Evolutionary conservation across 2,797 vertebrate genomes (phyloP).

Genomic region (Enteromius thamalakanensis): DNA sequence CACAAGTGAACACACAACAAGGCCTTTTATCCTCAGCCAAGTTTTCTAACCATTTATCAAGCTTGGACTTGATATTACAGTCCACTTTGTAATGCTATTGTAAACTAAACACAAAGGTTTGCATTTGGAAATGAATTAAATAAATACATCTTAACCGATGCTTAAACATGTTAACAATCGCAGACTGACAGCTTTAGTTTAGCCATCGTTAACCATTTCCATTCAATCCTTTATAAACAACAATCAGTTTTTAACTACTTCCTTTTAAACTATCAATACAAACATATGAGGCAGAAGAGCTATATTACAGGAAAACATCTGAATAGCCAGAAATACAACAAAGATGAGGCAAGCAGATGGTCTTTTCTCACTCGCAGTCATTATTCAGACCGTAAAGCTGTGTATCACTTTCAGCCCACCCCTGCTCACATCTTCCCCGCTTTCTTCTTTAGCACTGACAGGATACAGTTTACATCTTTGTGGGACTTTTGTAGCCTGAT

Average conservation of each 20-base stretch:
- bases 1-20: conserved; percentile 59
- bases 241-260: background rate
- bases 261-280: conserved; percentile 13
- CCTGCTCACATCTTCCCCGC: background rate
- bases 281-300: conserved; percentile 8
- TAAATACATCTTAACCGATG: background rate
- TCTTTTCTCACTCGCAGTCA: conserved; percentile 16
- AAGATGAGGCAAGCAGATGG: conserved; percentile 31
- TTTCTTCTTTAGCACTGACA: conserved; percentile 39
- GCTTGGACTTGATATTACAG: conserved; percentile 60
- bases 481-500: conserved; percentile 58
- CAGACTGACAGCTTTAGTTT: background rate
- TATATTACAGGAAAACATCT: conserved; percentile 19
- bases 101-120: conserved; percentile 2
- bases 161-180: background rate
- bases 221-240: conserved; percentile 11
- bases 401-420: conserved; percentile 1
- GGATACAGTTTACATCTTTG: conserved; percentile 61
- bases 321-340: conserved; percentile 28
- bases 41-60: conserved; percentile 43
- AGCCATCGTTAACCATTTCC: background rate
- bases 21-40: conserved; percentile 55
- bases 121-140: conserved; percentile 3
- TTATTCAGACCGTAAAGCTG: background rate
- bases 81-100: background rate